phyloP scores from a whole-genome alignment of 2,888 invertebrate genomes.

The Apodemia mormo region DNA sequence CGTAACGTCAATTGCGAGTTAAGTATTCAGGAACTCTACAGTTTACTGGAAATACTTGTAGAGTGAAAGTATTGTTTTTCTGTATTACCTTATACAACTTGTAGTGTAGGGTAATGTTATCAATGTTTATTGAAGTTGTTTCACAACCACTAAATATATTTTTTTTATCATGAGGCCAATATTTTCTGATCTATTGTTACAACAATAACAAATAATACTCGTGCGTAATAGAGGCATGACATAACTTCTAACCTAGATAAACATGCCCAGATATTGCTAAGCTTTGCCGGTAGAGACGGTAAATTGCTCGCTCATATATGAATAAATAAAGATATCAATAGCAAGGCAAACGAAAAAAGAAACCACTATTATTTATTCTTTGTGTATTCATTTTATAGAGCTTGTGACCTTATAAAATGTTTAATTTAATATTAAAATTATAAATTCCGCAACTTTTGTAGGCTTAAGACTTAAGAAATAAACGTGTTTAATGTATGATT shows the following conservation, averaged over 20 bases:
- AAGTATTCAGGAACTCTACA: constrained; percentile 10
- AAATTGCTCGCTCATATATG: background rate
- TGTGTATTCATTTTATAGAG: background rate
- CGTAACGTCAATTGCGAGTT: background rate
- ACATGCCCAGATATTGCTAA: constrained; percentile 16
- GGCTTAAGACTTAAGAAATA: background rate
- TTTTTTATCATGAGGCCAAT: background rate
- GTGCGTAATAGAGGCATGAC: constrained; percentile 30
- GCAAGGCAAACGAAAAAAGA: background rate
- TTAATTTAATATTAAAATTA: background rate
- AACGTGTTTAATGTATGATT: background rate
- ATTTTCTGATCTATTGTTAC: background rate
- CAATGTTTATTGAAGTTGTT: too few species aligned
- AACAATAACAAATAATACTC: background rate
- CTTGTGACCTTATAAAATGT: background rate
- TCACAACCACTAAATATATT: background rate
- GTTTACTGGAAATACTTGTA: too few species aligned
- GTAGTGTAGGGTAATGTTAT: too few species aligned
- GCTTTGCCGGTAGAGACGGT: constrained; percentile 13
- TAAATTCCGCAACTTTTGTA: background rate
- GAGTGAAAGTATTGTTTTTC: too few species aligned
- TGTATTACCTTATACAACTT: too few species aligned
- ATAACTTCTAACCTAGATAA: constrained; percentile 35
- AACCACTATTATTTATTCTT: background rate
- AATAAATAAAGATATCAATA: background rate